Evolutionary conservation across 2,888 invertebrate genomes (phyloP).

Genomic region (Fragum whitleyi): DNA sequence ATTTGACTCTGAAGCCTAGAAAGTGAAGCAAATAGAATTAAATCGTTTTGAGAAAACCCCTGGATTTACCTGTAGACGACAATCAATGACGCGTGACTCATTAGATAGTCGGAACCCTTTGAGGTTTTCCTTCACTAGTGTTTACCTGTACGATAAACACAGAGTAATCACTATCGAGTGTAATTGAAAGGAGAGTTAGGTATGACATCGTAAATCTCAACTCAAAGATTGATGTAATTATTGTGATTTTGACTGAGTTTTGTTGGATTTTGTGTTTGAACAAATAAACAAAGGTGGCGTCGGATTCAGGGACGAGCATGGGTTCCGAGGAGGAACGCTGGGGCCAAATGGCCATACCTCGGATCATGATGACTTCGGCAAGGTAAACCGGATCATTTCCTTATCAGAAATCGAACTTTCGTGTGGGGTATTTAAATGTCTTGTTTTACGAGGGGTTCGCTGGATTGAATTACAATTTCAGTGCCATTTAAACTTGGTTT

Average conservation of each 20-base stretch:
- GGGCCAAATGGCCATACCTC: slow-evolving; percentile 70
- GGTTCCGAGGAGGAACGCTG: slow-evolving; percentile 67
- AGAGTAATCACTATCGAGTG: slow-evolving; percentile 4
- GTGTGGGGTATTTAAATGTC: slow-evolving; percentile 17
- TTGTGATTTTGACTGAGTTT: slow-evolving; percentile 4
- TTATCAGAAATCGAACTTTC: neutral
- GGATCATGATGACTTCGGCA: slow-evolving; percentile 70
- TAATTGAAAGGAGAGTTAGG: slow-evolving; percentile 12
- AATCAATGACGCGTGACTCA: slow-evolving; percentile 63
- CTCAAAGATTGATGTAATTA: neutral
- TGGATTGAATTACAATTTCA: neutral
- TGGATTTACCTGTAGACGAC: slow-evolving; percentile 49
- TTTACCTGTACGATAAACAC: slow-evolving; percentile 23
- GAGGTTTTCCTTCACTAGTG: slow-evolving; percentile 12
- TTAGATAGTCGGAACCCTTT: slow-evolving; percentile 51
- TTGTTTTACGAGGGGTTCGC: neutral
- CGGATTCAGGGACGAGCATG: slow-evolving; percentile 65
- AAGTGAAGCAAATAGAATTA: too few species aligned
- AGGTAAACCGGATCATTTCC: slow-evolving; percentile 62
- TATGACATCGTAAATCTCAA: slow-evolving; percentile 27
- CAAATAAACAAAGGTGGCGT: slow-evolving; percentile 59
- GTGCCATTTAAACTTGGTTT: neutral
- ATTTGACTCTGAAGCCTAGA: too few species aligned
- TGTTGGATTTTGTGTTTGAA: slow-evolving; percentile 2
- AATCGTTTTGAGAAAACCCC: slow-evolving; percentile 62